These are phyloP conservation scores for Agrochola circellaris DNA, from an alignment of 2,888 invertebrate species.

Conservation along the genomic window DNA sequence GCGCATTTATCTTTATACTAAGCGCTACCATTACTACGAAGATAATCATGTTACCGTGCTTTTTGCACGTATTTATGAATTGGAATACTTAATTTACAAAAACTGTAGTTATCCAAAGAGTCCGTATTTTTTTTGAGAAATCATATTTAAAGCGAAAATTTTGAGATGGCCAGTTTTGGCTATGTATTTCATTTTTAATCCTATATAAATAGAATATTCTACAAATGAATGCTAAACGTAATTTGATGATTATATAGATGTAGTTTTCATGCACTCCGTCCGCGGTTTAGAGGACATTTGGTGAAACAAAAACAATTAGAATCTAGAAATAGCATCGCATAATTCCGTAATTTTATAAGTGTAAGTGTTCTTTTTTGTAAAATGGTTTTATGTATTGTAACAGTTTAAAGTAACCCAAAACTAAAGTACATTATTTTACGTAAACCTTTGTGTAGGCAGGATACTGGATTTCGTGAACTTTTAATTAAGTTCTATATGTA, in stretches of 20 bases:
- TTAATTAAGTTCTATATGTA: constrained; percentile 24
- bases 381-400: constrained; percentile 8
- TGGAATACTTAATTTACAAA: neutral
- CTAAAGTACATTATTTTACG: constrained; percentile 50
- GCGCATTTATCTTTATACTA: neutral
- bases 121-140: neutral
- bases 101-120: neutral
- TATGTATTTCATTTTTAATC: neutral
- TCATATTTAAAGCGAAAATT: neutral
- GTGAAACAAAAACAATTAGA: constrained; percentile 20
- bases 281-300: constrained; percentile 43
- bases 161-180: neutral
- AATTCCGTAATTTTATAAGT: constrained; percentile 46
- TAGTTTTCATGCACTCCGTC: constrained; percentile 55
- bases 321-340: constrained; percentile 47
- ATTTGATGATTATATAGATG: constrained; percentile 11
- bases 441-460: constrained; percentile 7
- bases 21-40: neutral
- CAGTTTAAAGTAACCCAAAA: constrained; percentile 24
- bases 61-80: neutral
- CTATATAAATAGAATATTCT: neutral
- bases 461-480: constrained; percentile 13
- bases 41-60: neutral
- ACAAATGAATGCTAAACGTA: constrained; percentile 2
- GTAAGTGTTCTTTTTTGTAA: constrained; percentile 22